Percentiles rank a stretch among this genome's conserved stretches.
Conservation (phyloP, 2,797 vertebrate species). For the Alcedo atthis region DNA sequence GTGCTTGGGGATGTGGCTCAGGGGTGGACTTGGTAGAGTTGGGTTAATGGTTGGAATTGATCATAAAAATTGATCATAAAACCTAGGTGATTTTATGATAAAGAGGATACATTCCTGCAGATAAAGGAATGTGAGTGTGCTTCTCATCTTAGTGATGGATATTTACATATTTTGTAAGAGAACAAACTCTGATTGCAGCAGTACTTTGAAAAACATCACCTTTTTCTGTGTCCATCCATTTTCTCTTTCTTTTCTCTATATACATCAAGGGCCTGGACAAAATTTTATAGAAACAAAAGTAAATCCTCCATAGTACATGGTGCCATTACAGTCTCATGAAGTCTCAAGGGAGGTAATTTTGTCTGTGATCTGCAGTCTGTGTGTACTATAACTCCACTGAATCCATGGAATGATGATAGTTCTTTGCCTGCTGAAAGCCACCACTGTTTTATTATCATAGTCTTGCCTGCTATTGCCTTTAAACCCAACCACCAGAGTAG, state of each 20-base stretch:
- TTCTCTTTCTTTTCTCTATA: not conserved
- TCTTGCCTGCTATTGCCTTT: not conserved
- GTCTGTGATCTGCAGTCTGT: not conserved
- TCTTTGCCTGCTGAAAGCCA: not conserved
- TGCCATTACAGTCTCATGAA: not conserved
- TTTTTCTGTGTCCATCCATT: not conserved
- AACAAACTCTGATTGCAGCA: not conserved
- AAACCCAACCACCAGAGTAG: not conserved
- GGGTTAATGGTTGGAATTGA: no score
- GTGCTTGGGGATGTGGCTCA: no score
- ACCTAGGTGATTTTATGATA: no score
- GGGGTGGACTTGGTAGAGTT: no score
- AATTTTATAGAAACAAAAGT: not conserved
- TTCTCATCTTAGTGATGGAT: not conserved
- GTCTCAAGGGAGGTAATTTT: not conserved
- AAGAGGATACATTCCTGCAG: not conserved
- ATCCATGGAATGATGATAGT: not conserved
- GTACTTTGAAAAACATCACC: not conserved
- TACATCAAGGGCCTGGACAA: not conserved
- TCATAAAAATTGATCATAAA: no score
- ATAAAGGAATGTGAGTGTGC: not conserved
- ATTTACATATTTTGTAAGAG: not conserved
- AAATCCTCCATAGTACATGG: not conserved
- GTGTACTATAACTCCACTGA: not conserved
- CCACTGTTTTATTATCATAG: not conserved